Conservation (phyloP, 2,797 vertebrate species). For the Spinibarbus caldwelli region DNA sequence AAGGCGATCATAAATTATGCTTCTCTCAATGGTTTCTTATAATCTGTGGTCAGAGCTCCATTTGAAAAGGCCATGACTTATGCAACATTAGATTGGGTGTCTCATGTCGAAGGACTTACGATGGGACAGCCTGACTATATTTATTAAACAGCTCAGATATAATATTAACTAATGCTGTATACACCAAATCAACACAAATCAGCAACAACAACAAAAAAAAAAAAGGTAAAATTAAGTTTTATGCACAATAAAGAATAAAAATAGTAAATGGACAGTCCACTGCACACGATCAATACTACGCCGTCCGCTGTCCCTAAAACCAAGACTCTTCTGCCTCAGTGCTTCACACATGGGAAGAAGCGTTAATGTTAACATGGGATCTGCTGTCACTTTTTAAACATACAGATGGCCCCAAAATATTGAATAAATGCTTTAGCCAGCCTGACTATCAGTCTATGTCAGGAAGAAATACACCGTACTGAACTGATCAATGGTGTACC, state of each 20-base stretch:
- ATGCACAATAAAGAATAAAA: not conserved
- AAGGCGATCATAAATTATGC: not conserved
- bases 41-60: not conserved
- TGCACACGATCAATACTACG: conserved; percentile 26
- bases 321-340: not conserved
- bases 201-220: conserved; percentile 22
- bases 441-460: conserved; percentile 26
- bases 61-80: conserved; percentile 35
- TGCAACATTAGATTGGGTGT: conserved; percentile 33
- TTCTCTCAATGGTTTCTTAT: not conserved
- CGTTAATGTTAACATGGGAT: conserved; percentile 14
- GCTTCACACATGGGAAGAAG: conserved; percentile 18
- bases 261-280: not conserved
- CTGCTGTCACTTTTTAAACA: conserved; percentile 30
- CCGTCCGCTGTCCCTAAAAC: conserved; percentile 29
- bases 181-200: not conserved
- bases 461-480: not conserved
- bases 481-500: conserved; percentile 7
- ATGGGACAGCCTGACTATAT: conserved; percentile 13
- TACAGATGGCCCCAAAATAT: conserved; percentile 31
- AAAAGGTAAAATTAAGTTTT: not conserved
- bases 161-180: not conserved
- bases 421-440: conserved; percentile 28
- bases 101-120: conserved; percentile 6
- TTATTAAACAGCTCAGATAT: conserved; percentile 14